Evolutionary conservation across 2,888 invertebrate genomes (phyloP).

Genomic region (Lasioglossum zephyrum): DNA sequence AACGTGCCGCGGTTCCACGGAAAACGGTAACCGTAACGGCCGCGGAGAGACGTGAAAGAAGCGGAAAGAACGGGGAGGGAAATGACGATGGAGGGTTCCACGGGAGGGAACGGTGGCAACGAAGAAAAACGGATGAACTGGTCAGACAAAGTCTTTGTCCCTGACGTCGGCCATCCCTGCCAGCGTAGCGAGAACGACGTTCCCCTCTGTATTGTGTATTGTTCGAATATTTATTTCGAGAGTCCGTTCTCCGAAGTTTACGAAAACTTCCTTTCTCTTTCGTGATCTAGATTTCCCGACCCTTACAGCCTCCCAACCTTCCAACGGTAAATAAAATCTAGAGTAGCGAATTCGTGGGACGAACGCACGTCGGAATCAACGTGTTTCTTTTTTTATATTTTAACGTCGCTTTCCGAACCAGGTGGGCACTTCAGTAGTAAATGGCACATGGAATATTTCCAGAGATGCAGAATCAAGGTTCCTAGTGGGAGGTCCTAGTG

Average conservation of each 20-base stretch:
- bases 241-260: background rate
- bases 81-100: constrained; percentile 1
- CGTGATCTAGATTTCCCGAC: background rate
- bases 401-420: too few relatives aligned
- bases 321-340: background rate
- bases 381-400: too few relatives aligned
- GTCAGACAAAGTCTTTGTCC: constrained; percentile 56
- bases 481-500: too few relatives aligned
- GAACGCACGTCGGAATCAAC: background rate
- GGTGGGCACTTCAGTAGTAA: too few relatives aligned
- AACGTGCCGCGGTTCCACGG: constrained; percentile 44
- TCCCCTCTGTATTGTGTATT: background rate
- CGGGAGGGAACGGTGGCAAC: constrained; percentile 11
- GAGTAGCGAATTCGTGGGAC: background rate
- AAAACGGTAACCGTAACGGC: constrained; percentile 63
- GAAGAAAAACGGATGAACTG: constrained; percentile 58
- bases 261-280: constrained; percentile 12
- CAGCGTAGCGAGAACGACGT: constrained; percentile 38
- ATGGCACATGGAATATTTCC: too few relatives aligned
- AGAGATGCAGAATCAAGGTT: too few relatives aligned
- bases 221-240: constrained; percentile 37
- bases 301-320: background rate
- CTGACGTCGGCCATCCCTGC: constrained; percentile 49
- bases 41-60: constrained; percentile 22
- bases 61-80: constrained; percentile 5